Base-by-base conservation (phyloP, 1,140 invertebrate genomes). In the Helicorthomorpha holstii region DNA sequence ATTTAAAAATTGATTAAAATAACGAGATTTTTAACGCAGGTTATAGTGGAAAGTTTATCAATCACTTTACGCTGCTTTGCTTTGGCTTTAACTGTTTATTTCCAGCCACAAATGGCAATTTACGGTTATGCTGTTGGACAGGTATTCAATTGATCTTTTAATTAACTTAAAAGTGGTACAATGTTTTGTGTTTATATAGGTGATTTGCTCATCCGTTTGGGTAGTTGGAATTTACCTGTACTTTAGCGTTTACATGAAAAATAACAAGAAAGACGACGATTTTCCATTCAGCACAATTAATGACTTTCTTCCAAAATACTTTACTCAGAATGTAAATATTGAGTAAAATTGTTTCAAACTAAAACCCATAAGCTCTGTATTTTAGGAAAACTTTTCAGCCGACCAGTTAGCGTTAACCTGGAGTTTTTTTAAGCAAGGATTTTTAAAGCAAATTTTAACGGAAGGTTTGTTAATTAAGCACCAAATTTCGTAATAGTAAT, bases 401-500 rank as follows among this genome's bases (percentile, higher is more conserved):
- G 58, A 60, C 27, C 54, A 71, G 49, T 56, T 61, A 23, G 48
- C 57, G 19, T 71, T 97, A 2, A 83, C 85, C 1, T 75, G 83
- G 61, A 94, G 89, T 66, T 96, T 98, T 67, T 81, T 89, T 51
- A 87, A 88, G 65, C 93, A 98, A 74, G 87, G 89, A 49, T 73
- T 94, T 57, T 72, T 97, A 1, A 98, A 97, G 61, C 91, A 97
- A 68, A 66, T 96, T 47, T 70, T 98, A 43, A 98, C 94, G 12
- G 94, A 98, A 75, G 94, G 69, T 63, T n/a, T n/a, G n/a, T n/a
- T n/a, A n/a, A n/a, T n/a, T n/a, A n/a, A n/a, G n/a, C n/a, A n/a
- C n/a, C n/a, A n/a, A n/a, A n/a, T 4, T 4, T 16, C 10, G 16
- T 3, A 7, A 34, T 7, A 7, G 29, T 16, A 34, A 7, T 34